These are phyloP conservation scores for Pomacea canaliculata DNA, from an alignment of 2,888 invertebrate species.

Conservation along the genomic window DNA sequence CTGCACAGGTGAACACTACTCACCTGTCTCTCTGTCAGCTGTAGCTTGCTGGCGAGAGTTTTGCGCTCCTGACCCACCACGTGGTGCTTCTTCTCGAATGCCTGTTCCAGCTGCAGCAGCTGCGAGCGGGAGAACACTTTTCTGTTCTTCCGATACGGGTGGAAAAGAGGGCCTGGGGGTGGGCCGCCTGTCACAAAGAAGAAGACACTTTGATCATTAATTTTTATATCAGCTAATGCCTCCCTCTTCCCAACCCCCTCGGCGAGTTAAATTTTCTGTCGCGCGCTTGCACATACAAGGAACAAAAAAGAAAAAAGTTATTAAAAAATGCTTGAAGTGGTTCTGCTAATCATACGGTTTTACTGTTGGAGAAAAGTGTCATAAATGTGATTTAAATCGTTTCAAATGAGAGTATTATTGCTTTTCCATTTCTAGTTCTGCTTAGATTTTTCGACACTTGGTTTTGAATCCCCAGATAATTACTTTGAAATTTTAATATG, in stretches of 20 bases:
- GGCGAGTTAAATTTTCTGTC: background rate
- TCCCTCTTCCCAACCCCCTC: background rate
- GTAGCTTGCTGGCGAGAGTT: constrained; percentile 92
- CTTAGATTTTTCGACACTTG: too few species aligned
- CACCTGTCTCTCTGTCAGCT: constrained; percentile 97
- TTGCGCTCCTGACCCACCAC: constrained; percentile 99
- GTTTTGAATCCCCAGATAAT: too few species aligned
- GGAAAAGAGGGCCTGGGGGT: constrained; percentile 79
- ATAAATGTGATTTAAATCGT: too few species aligned
- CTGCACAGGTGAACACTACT: constrained; percentile 40
- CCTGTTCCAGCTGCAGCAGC: constrained; percentile 94
- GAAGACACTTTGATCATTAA: background rate
- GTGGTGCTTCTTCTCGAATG: constrained; percentile 99
- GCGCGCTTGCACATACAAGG: background rate
- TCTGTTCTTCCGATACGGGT: constrained; percentile 97
- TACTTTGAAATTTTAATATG: too few species aligned
- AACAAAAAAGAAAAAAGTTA: background rate
- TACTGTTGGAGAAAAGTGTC: too few species aligned
- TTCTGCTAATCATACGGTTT: too few species aligned
- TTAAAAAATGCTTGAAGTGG: too few species aligned
- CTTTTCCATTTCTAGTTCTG: too few species aligned
- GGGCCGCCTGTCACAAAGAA: constrained; percentile 41
- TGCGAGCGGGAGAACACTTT: constrained; percentile 99
- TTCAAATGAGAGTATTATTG: too few species aligned
- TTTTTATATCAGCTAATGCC: background rate